phyloP scores from a whole-genome alignment of 2,888 invertebrate genomes.

The Latrodectus elegans region DNA sequence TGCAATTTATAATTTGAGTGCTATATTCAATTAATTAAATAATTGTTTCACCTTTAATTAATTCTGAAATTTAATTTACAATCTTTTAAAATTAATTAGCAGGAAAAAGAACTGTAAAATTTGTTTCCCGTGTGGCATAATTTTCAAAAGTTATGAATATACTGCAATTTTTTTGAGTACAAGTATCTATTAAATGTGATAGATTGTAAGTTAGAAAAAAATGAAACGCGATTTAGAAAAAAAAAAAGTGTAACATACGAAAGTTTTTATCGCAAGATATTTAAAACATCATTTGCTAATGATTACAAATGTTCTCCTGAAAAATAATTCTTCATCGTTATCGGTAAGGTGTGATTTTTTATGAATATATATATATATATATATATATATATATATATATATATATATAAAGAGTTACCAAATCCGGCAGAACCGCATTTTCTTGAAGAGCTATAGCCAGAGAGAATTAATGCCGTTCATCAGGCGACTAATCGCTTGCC shows the following conservation, averaged over 20 bases:
- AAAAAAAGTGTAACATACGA: background rate
- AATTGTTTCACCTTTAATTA: no score
- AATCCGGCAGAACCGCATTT: constrained; percentile 36
- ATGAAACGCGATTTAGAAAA: background rate
- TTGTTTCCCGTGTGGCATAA: no score
- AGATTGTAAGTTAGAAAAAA: background rate
- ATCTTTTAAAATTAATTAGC: no score
- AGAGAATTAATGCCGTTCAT: constrained; percentile 68
- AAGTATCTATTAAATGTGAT: no score
- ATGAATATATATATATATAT: background rate
- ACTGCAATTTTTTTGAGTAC: no score
- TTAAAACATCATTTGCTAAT: background rate
- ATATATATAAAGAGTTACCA: no score
- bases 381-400: no score
- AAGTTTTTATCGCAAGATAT: background rate
- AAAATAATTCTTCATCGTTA: background rate
- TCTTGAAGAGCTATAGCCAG: constrained; percentile 11
- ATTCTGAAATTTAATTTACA: no score
- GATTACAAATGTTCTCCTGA: background rate
- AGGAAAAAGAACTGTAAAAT: no score
- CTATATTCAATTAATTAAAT: no score
- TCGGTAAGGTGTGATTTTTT: background rate
- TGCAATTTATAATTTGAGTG: no score
- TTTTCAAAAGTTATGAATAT: no score
- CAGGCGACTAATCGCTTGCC: constrained; percentile 69